Evolutionary conservation across 2,797 vertebrate genomes (phyloP), one percentile per base, ranked within the genome.

Genomic region (Buceros bicornis): DNA sequence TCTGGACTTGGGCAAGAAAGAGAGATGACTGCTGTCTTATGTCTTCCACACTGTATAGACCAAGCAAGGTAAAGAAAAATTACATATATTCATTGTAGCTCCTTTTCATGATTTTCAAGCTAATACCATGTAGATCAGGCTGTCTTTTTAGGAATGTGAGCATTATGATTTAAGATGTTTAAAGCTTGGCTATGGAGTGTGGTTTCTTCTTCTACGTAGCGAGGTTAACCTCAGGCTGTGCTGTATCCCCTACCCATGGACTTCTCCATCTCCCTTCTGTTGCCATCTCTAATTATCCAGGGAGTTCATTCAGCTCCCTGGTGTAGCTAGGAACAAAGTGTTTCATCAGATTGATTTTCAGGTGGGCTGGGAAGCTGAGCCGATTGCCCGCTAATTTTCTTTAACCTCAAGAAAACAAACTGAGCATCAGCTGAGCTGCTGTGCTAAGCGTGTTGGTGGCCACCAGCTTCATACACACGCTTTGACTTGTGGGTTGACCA

Each of bases 151-250:
- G 37, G 8, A 4, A 18, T 11, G 3, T 17, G n/a, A 56, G 13
- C 11, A 14, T 5, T 26, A 8, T 11, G 35, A 37, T 47, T 78
- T 25, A 64, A 60, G 74, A 11, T 29, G 5, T 50, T 71, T 66
- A 37, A 87, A 37, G 26, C 11, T 48, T n/a, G 28, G 2, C 6
- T 47, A 3, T 15, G 17, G 69, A 40, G 5, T 0, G 0, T 40
- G 37, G 9, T 24, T 87, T 74, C 73, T 33, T 33, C 33, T 33
- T 33, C 33, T 33, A 33, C 33, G 33, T 6, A 33, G 33, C 33
- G 33, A 33, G 33, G 8, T 35, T 47, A 25, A 70, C 33, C 31
- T 74, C 37, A 65, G 80, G n/a, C 13, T 79, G 20, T 29, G 12
- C 25, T 43, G 17, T 7, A 16, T 28, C 17, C 22, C 5, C 45